Conservation (phyloP, 2,797 vertebrate genomes). For the Pteropus rufus region DNA sequence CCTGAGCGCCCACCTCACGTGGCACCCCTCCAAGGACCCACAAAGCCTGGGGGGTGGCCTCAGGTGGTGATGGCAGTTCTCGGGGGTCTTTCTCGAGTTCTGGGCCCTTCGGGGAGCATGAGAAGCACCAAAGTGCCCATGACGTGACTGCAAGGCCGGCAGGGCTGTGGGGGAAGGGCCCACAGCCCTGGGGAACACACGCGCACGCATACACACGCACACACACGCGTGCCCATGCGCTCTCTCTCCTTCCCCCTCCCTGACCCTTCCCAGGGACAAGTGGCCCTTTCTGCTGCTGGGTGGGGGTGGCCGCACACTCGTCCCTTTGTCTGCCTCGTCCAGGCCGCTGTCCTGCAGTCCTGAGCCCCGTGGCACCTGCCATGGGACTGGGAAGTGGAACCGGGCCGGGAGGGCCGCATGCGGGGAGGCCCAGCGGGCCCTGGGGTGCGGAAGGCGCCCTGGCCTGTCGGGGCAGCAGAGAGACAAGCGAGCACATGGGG, state of each 20-base stretch:
- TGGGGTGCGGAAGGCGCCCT: accelerated
- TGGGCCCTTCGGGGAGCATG: not conserved
- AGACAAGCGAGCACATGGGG: accelerated
- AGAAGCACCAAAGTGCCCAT: accelerated
- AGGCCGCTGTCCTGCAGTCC: not conserved
- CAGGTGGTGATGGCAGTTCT: not conserved
- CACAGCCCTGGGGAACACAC: not conserved
- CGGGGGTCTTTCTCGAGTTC: not conserved
- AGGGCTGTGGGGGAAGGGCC: not conserved
- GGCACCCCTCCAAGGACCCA: not conserved
- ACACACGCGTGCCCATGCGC: not conserved
- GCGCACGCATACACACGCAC: not conserved
- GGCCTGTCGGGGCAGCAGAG: accelerated
- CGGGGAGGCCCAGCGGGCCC: not conserved
- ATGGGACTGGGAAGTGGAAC: not conserved
- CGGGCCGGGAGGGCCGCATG: accelerated
- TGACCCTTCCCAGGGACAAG: not conserved
- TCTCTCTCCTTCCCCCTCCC: not conserved
- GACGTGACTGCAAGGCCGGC: too few species aligned
- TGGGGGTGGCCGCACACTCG: constrained; percentile 14
- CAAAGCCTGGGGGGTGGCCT: not conserved
- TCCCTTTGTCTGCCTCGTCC: not conserved
- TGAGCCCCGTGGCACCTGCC: accelerated
- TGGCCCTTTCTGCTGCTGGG: not conserved
- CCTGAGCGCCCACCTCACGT: not conserved